Evolutionary conservation across 2,888 invertebrate genomes (phyloP).

Genomic region (Notodonta ziczac): DNA sequence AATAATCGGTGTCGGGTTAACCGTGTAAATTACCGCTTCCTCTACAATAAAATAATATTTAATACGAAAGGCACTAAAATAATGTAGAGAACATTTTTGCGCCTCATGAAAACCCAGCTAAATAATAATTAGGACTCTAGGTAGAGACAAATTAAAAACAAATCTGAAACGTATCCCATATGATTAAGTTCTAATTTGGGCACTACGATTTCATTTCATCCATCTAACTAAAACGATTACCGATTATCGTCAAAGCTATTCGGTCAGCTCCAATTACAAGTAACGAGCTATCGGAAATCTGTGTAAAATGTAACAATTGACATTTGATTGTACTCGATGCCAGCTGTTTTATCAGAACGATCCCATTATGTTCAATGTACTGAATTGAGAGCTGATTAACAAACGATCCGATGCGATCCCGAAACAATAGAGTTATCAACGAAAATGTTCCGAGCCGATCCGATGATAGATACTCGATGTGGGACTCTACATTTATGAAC

Average conservation of each 20-base stretch:
- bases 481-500: not conserved
- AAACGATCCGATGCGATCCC: constrained; percentile 25
- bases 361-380: constrained; percentile 32
- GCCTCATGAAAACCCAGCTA: too few species aligned
- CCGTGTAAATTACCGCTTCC: too few species aligned
- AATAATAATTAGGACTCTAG: too few species aligned
- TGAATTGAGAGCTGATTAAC: constrained; percentile 34
- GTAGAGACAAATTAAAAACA: not conserved
- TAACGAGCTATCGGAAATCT: constrained; percentile 41
- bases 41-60: too few species aligned
- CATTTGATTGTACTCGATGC: constrained; percentile 41
- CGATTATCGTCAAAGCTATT: constrained; percentile 6
- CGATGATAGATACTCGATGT: not conserved
- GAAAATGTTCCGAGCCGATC: not conserved
- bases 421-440: constrained; percentile 26
- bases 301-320: constrained; percentile 50
- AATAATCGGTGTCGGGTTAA: too few species aligned
- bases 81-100: too few species aligned
- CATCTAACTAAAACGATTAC: not conserved
- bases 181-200: not conserved
- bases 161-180: not conserved
- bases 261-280: constrained; percentile 38
- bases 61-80: too few species aligned
- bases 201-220: not conserved
- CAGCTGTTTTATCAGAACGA: constrained; percentile 33